phyloP scores from a whole-genome alignment of 2,888 invertebrate genomes.

The Brachypalpus laphriformis region DNA sequence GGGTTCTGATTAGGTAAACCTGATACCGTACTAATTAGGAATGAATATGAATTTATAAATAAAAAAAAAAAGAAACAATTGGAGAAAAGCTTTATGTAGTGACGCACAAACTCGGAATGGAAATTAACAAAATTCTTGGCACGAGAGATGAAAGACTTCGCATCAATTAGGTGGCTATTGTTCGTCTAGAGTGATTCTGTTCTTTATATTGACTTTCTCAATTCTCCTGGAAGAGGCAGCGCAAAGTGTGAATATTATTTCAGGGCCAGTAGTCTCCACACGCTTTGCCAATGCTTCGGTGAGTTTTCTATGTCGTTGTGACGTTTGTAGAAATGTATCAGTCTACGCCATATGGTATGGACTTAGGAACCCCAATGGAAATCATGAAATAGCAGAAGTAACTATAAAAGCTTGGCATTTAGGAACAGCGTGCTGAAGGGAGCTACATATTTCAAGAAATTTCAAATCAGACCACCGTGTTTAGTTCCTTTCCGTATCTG shows the following conservation, averaged over 20 bases:
- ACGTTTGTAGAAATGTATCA: too few relatives aligned
- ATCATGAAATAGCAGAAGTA: too few relatives aligned
- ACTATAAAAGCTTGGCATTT: too few relatives aligned
- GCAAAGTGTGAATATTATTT: neutral
- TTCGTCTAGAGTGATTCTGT: slow-evolving; percentile 1
- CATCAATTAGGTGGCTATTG: slow-evolving; percentile 4
- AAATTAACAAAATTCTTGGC: slow-evolving; percentile 1
- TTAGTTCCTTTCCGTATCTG: too few relatives aligned
- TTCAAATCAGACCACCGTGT: too few relatives aligned
- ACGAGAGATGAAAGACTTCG: neutral
- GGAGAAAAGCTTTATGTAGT: neutral
- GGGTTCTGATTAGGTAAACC: slow-evolving; percentile 14
- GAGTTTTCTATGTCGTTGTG: too few relatives aligned
- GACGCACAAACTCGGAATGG: slow-evolving; percentile 5
- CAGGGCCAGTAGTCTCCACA: neutral
- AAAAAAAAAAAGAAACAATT: neutral
- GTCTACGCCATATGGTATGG: too few relatives aligned
- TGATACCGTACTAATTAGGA: slow-evolving; percentile 24
- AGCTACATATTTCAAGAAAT: too few relatives aligned
- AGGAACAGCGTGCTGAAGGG: too few relatives aligned
- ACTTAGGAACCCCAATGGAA: too few relatives aligned
- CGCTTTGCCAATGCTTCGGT: neutral
- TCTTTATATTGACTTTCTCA: neutral
- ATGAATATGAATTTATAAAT: slow-evolving; percentile 19
- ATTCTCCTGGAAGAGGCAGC: neutral